Evolutionary conservation across 2,113 vertebrate species (phyloP), one percentile per base, ranked within the genome.

Genomic region (Miniopterus natalensis): DNA sequence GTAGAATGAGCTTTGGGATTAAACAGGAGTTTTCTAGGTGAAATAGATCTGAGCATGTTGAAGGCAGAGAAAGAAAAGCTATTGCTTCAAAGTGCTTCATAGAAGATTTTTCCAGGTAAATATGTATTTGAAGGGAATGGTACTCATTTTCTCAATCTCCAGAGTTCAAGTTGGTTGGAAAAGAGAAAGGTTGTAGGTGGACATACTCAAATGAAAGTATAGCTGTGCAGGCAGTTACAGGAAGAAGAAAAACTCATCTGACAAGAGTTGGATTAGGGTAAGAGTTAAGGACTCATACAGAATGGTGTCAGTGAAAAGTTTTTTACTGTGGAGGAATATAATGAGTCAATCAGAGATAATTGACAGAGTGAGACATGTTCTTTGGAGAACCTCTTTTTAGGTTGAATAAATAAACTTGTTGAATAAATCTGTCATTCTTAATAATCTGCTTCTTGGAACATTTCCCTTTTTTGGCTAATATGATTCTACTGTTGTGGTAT

Each of bases 341-440:
- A 57, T 90, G 36, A 84, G 45, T 79, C 17, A n/a, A 2, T 40
- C 21, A 89, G 75, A 80, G 53, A 59, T 75, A 23, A 49, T 89
- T 40, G 20, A 85, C 23, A 77, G 15, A 5, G 7, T 80, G 21
- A 49, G 29, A 27, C 77, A 71, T 20, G 20, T 78, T 80, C n/a
- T 84, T 74, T 59, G 12, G 9, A 91, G 87, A 88, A 66, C 74
- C 12, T 90, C 36, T 51, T 92, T 81, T 45, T 84, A 92, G 53
- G 75, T 90, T 17, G 17, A 53, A 78, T 59, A 40, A 90, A 55
- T 36, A 79, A 90, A 83, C 23, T 23, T 86, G 73, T 21, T 92
- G 63, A 84, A 27, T 73, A 79, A 49, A 40, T 61, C 15, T 92
- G 8, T 59, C 36, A 51, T 89, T 96, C 40, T 92, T 68, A 7